phyloP scores from a whole-genome alignment of 2,113 vertebrate genomes.

The Myocastor coypus region DNA sequence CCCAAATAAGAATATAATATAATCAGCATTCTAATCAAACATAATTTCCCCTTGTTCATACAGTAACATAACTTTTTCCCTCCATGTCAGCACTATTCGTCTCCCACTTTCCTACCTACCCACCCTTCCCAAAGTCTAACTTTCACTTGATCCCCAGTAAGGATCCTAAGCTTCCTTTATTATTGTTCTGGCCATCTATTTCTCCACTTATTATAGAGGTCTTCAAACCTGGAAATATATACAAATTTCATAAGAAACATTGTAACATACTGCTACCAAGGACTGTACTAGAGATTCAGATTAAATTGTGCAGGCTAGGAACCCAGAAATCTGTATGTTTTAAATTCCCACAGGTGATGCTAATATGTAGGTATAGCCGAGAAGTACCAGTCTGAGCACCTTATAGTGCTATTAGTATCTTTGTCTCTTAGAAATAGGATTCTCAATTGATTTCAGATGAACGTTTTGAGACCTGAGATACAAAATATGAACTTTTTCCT shows the following conservation, averaged over 20 bases:
- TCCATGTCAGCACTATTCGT: too few species aligned
- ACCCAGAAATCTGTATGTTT: not conserved
- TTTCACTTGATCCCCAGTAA: too few species aligned
- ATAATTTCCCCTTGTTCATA: too few species aligned
- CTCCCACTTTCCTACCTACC: too few species aligned
- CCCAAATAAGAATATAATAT: too few species aligned
- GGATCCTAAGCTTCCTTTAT: not conserved
- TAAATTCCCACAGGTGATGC: not conserved
- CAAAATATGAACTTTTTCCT: not conserved
- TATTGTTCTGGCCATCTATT: not conserved
- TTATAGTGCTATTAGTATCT: not conserved
- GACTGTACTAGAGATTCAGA: not conserved
- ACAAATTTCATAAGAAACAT: not conserved
- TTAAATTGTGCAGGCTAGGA: not conserved
- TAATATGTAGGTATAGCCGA: not conserved
- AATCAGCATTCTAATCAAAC: too few species aligned
- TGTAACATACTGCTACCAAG: not conserved
- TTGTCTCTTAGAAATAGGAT: not conserved
- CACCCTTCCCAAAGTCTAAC: too few species aligned
- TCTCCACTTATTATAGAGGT: not conserved
- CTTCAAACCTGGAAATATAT: not conserved
- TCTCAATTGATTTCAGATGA: conserved; percentile 1
- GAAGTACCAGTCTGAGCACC: not conserved
- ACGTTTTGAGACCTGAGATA: not conserved
- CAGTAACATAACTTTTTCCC: too few species aligned